These are phyloP conservation scores for Vandiemenella viatica DNA, from an alignment of 2,888 invertebrate species.

Conservation along the genomic window DNA sequence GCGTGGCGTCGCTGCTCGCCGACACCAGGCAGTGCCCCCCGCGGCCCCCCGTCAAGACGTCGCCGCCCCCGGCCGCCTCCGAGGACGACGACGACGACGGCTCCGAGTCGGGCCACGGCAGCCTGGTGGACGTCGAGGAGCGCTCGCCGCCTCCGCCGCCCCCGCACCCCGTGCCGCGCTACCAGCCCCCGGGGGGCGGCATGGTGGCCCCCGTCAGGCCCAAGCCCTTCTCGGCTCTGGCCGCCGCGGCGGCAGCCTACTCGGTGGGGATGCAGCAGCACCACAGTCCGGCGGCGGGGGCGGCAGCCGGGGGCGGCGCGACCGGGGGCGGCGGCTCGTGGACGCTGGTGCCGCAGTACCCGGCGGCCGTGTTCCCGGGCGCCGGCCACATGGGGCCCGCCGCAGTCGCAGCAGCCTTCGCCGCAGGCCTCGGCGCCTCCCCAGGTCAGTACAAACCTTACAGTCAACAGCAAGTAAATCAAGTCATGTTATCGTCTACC, in stretches of 20 bases:
- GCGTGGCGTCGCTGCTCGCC: constrained; percentile 59
- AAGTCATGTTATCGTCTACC: no score
- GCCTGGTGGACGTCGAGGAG: constrained; percentile 67
- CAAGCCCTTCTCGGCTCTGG: constrained; percentile 58
- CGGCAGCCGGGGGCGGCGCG: neutral
- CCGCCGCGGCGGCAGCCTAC: constrained; percentile 44
- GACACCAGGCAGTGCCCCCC: constrained; percentile 15
- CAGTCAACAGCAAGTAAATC: no score
- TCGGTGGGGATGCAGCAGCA: constrained; percentile 12
- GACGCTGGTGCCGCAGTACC: constrained; percentile 14
- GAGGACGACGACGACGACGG: constrained; percentile 56
- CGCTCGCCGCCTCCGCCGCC: neutral
- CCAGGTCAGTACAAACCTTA: no score
- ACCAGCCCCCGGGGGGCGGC: constrained; percentile 2
- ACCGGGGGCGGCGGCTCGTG: constrained; percentile 2
- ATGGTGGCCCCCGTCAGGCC: constrained; percentile 44
- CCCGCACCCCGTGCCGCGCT: neutral
- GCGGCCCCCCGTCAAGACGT: no score
- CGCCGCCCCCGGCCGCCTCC: no score
- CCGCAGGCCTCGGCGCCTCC: constrained; percentile 12
- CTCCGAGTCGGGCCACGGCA: constrained; percentile 30
- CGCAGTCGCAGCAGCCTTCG: constrained; percentile 11
- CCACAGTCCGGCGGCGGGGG: constrained; percentile 1
- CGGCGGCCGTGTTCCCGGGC: constrained; percentile 15
- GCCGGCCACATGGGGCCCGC: constrained; percentile 9